Evolutionary conservation across 2,888 invertebrate species (phyloP).

Genomic region (Chrysina gloriosa): DNA sequence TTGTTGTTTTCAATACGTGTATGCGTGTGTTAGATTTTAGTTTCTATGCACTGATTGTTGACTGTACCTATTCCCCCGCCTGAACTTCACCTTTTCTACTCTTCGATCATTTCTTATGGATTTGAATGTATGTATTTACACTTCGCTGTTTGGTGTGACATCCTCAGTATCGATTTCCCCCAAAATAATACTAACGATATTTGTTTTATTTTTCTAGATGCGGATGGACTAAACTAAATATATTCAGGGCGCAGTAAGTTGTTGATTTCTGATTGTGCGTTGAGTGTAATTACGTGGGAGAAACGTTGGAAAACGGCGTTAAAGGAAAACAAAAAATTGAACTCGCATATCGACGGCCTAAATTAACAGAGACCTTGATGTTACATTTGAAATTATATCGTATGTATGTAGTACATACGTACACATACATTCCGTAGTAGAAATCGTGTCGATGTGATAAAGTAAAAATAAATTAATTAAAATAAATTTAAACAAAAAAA

Average conservation of each 20-base stretch:
- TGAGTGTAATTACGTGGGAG: too few species aligned
- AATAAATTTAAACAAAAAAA: too few species aligned
- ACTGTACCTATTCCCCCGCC: too few species aligned
- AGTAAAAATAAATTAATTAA: too few species aligned
- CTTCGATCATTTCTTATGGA: too few species aligned
- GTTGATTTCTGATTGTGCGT: neutral
- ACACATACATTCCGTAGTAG: neutral
- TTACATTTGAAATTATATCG: neutral
- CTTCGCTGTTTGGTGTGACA: neutral
- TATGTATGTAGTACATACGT: neutral
- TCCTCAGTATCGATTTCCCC: neutral
- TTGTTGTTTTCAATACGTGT: too few species aligned
- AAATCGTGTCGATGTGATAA: too few species aligned
- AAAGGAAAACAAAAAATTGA: neutral
- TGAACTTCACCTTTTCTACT: too few species aligned
- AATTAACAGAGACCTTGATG: neutral
- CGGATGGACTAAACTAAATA: constrained; percentile 39
- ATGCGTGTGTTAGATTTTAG: too few species aligned
- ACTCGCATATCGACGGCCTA: neutral
- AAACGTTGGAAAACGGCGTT: neutral
- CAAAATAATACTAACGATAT: constrained; percentile 8
- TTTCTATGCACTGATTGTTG: too few species aligned
- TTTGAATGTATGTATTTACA: too few species aligned
- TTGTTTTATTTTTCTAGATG: constrained; percentile 40
- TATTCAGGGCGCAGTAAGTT: constrained; percentile 31